A percentile compares a stretch with the other conserved stretches of the same genome.
phyloP scores from a whole-genome alignment of 1,140 invertebrate species.

The Limonius californicus region DNA sequence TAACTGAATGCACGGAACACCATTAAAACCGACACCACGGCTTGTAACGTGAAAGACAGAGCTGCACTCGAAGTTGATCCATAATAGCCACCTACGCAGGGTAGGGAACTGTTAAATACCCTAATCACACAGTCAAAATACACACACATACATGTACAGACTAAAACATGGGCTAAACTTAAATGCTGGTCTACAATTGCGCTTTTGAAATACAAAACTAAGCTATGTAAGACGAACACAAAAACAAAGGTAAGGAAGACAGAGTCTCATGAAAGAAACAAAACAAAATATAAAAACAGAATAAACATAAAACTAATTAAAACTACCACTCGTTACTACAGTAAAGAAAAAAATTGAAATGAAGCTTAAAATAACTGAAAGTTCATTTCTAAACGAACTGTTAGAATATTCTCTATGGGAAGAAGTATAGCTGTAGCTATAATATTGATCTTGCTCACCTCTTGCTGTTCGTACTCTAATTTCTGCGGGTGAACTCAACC shows the following conservation, averaged over 20 bases:
- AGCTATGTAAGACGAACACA: constrained; percentile 5
- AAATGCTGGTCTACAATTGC: neutral
- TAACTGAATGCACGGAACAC: constrained; percentile 26
- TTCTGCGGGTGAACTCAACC: constrained; percentile 68
- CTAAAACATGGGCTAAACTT: neutral
- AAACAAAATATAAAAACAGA: constrained; percentile 1
- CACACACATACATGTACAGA: constrained; percentile 1
- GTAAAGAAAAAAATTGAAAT: constrained; percentile 2
- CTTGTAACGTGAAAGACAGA: constrained; percentile 28
- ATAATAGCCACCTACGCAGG: constrained; percentile 31
- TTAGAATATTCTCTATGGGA: constrained; percentile 11
- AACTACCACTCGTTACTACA: constrained; percentile 7
- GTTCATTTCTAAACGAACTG: neutral
- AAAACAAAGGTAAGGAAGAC: too few species aligned
- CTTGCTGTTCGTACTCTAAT: constrained; percentile 76
- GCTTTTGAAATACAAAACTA: neutral
- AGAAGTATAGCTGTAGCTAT: constrained; percentile 32
- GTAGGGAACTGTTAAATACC: constrained; percentile 16
- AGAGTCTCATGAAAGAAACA: too few species aligned
- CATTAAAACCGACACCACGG: constrained; percentile 31
- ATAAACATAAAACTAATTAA: constrained; percentile 7
- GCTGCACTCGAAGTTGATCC: constrained; percentile 27
- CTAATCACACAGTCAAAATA: neutral
- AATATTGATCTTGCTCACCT: constrained; percentile 66
- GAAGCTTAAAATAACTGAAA: neutral